Percentiles rank a stretch among this genome's conserved stretches.
Evolutionary conservation across 1,140 invertebrate genomes (phyloP).

Genomic region (Spodoptera frugiperda): DNA sequence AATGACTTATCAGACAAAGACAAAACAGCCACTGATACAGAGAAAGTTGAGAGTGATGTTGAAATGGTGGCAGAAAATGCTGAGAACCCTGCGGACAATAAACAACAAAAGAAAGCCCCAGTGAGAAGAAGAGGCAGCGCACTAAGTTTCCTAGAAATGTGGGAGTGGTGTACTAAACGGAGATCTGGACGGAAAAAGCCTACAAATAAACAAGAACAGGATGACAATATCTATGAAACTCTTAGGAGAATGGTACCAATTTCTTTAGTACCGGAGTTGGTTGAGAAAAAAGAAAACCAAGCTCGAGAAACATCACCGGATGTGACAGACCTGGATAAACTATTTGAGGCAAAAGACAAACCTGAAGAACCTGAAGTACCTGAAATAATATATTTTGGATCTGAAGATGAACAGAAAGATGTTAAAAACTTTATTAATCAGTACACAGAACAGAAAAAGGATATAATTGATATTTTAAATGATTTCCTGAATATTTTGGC

Average conservation of each 20-base stretch:
- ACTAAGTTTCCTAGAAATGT: conserved; percentile 89
- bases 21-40: conserved; percentile 74
- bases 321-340: conserved; percentile 88
- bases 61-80: conserved; percentile 59
- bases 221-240: conserved; percentile 88
- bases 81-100: conserved; percentile 67
- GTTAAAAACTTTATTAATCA: conserved; percentile 88
- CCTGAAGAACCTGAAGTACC: conserved; percentile 51
- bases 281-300: conserved; percentile 79
- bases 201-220: conserved; percentile 77
- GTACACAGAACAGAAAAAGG: conserved; percentile 82
- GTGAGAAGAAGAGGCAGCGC: conserved; percentile 89
- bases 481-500: conserved; percentile 87
- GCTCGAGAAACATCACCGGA: conserved; percentile 87
- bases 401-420: conserved; percentile 88
- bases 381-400: conserved; percentile 87
- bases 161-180: conserved; percentile 91
- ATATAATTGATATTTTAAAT: conserved; percentile 89
- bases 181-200: conserved; percentile 88
- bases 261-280: conserved; percentile 71
- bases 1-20: conserved; percentile 77
- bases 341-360: conserved; percentile 87
- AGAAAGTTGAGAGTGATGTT: conserved; percentile 80
- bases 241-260: conserved; percentile 87
- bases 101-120: conserved; percentile 86